Evolutionary conservation across 2,113 vertebrate genomes (phyloP).

Genomic region (Gracilinanus agilis): DNA sequence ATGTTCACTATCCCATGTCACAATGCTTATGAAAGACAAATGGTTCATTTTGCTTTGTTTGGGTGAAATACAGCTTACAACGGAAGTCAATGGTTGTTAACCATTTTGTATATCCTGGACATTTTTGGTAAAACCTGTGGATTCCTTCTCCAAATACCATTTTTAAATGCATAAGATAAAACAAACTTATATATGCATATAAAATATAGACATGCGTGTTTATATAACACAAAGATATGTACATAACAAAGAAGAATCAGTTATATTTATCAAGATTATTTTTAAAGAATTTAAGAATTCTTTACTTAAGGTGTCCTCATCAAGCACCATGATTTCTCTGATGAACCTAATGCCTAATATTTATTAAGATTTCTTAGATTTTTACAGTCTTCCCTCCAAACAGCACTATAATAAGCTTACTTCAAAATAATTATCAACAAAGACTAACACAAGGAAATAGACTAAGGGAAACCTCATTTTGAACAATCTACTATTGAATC

Average conservation of each 20-base stretch:
- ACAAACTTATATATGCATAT: too few relatives aligned
- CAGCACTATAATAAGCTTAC: not conserved
- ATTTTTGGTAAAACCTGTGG: not conserved
- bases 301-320: not conserved
- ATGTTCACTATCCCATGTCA: not conserved
- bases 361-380: not conserved
- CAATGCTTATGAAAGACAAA: not conserved
- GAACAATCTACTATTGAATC: not conserved
- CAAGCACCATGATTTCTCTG: not conserved
- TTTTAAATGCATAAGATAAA: not conserved
- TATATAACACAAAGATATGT: too few relatives aligned
- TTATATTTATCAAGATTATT: not conserved
- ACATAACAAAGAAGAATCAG: not conserved
- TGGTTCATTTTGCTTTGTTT: not conserved
- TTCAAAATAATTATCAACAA: not conserved
- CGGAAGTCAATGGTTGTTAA: not conserved
- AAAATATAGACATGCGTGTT: too few relatives aligned
- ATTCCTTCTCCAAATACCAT: not conserved
- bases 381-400: not conserved
- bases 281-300: not conserved
- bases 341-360: not conserved
- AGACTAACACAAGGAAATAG: not conserved
- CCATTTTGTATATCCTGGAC: not conserved
- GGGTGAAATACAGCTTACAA: not conserved
- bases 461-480: not conserved